Percentiles rank a stretch among this genome's conserved stretches.
Conservation (phyloP, 2,797 vertebrate species). For the Hybognathus amarus region DNA sequence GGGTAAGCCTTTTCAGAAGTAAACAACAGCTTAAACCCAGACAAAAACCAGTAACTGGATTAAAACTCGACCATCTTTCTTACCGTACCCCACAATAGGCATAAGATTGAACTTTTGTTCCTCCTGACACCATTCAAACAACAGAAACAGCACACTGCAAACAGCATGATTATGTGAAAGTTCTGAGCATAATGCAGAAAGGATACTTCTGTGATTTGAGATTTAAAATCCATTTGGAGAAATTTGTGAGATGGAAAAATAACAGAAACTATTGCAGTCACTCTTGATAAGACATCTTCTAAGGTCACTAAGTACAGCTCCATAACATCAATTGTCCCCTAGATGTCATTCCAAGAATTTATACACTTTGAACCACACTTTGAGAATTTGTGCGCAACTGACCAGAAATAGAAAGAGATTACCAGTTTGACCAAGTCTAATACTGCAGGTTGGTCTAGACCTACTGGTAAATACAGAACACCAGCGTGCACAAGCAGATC, state of each 20-base stretch:
- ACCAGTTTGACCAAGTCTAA: slow-evolving; percentile 6
- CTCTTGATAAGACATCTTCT: background rate
- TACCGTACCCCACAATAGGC: background rate
- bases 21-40: background rate
- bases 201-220: background rate
- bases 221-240: background rate
- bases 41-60: background rate
- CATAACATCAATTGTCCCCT: background rate
- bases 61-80: background rate
- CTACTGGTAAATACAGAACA: slow-evolving; percentile 1
- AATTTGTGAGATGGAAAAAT: background rate
- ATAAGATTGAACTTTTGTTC: background rate
- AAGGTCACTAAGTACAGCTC: background rate
- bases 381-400: background rate
- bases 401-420: slow-evolving; percentile 30
- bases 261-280: background rate
- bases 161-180: no score
- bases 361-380: background rate
- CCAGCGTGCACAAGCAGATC: background rate
- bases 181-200: background rate
- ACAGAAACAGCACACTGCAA: background rate
- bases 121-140: background rate
- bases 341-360: background rate
- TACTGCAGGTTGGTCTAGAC: background rate
- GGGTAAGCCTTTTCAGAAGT: slow-evolving; percentile 80